Percentiles rank a stretch among this genome's conserved stretches.
Evolutionary conservation across 2,888 invertebrate species (phyloP).

Genomic region (Ischnus inquisitorius): DNA sequence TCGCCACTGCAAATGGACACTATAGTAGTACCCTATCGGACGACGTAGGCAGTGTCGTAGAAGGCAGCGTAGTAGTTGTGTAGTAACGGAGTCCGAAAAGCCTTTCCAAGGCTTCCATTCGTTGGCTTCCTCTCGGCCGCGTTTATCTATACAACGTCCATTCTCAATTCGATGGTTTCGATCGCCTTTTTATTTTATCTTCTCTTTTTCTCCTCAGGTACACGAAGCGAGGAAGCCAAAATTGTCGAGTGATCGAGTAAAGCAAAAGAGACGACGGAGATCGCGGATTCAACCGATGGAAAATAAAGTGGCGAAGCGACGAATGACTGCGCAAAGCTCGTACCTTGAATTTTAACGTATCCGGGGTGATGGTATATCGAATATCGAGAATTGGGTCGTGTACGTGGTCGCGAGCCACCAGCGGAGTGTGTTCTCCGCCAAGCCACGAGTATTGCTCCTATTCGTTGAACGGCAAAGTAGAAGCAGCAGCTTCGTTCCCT

Average conservation of each 20-base stretch:
- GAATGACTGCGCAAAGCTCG: constrained; percentile 26
- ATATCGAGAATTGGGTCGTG: constrained; percentile 58
- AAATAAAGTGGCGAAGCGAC: constrained; percentile 42
- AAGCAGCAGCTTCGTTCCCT: constrained; percentile 12
- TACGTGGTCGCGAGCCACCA: constrained; percentile 56
- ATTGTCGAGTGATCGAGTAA: constrained; percentile 38
- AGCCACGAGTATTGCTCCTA: constrained; percentile 43
- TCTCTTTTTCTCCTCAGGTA: constrained; percentile 8
- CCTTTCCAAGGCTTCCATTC: constrained; percentile 48
- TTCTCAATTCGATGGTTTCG: constrained; percentile 38
- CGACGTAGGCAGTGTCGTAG: constrained; percentile 1
- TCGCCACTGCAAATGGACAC: constrained; percentile 30
- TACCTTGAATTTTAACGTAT: constrained; percentile 58
- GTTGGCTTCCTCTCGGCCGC: constrained; percentile 46
- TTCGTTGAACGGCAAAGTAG: constrained; percentile 33
- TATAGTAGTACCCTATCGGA: constrained; percentile 19
- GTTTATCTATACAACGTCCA: constrained; percentile 5
- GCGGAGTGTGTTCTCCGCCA: constrained; percentile 23
- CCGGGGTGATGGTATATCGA: constrained; percentile 24
- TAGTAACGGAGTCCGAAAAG: constrained; percentile 15
- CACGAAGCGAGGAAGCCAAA: constrained; percentile 36
- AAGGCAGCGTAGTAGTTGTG: background rate
- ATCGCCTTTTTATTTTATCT: constrained; percentile 11
- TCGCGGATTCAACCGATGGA: constrained; percentile 28
- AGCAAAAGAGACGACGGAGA: constrained; percentile 22